phyloP scores from a whole-genome alignment of 2,797 vertebrate species.

The Euphonia xanthogaster region DNA sequence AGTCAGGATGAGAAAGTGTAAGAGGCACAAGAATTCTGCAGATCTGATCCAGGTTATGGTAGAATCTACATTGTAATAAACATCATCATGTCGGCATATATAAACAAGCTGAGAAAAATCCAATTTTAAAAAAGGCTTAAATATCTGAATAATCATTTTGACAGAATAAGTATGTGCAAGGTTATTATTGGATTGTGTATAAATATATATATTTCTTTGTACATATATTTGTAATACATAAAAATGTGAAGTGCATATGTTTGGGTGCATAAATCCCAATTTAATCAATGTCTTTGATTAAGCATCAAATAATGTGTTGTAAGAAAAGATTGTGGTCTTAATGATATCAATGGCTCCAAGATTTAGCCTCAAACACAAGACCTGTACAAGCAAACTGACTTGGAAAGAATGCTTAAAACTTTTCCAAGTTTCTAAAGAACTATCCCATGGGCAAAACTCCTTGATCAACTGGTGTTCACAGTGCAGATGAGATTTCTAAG shows the following conservation, averaged over 20 bases:
- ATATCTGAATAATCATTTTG: background rate
- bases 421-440: background rate
- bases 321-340: background rate
- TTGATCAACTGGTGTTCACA: background rate
- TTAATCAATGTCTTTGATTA: background rate
- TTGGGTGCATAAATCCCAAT: background rate
- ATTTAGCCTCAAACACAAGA: background rate
- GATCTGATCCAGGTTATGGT: background rate
- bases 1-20: background rate
- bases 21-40: background rate
- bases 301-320: background rate
- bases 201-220: background rate
- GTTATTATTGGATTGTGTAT: background rate
- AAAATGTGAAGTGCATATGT: background rate
- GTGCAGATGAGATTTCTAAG: background rate
- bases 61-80: background rate
- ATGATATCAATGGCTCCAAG: background rate
- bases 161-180: background rate
- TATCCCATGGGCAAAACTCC: background rate
- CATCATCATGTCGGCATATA: background rate
- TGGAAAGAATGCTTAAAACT: background rate
- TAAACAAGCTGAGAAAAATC: background rate
- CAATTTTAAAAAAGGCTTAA: background rate
- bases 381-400: background rate
- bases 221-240: background rate